phyloP scores from a whole-genome alignment of 1,140 invertebrate species.

The Glomeris maerens region DNA sequence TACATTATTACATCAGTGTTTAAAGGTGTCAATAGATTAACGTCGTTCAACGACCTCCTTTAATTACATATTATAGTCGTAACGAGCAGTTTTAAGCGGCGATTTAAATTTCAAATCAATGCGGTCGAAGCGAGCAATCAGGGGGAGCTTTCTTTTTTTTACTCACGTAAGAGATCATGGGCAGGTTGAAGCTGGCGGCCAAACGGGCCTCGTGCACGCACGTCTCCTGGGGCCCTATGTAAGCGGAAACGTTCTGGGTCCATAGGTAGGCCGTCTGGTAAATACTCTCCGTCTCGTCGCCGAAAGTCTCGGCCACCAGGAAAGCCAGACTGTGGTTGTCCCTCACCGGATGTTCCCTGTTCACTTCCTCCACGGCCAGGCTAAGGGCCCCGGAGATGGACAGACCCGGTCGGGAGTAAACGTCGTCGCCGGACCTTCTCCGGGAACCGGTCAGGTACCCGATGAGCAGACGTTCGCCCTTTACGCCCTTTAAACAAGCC shows the following conservation, averaged over 20 bases:
- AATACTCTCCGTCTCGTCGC: conserved; percentile 73
- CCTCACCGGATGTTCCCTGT: conserved; percentile 15
- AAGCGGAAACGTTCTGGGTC: conserved; percentile 70
- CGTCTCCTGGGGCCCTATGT: conserved; percentile 88
- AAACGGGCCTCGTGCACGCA: conserved; percentile 87
- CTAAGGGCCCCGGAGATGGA: conserved; percentile 69
- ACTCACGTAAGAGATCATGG: conserved; percentile 53
- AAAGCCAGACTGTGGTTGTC: conserved; percentile 52
- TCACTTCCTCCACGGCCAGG: conserved; percentile 43
- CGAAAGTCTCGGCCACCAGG: conserved; percentile 78
- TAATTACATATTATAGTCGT: too few species aligned
- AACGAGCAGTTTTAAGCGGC: too few species aligned
- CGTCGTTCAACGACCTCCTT: too few species aligned
- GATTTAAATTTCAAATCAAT: too few species aligned
- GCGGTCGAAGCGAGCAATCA: too few species aligned
- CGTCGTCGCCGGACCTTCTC: conserved; percentile 51
- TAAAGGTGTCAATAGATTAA: too few species aligned
- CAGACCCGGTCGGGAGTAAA: conserved; percentile 57
- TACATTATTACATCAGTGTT: too few species aligned
- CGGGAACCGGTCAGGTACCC: conserved; percentile 48
- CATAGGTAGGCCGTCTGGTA: conserved; percentile 68
- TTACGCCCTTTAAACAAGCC: too few species aligned
- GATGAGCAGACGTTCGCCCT: conserved; percentile 21
- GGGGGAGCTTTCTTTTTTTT: too few species aligned
- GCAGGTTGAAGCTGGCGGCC: conserved; percentile 86